These are phyloP conservation scores for Tupaia tana DNA, from an alignment of 2,113 vertebrate genomes.

Conservation along the genomic window DNA sequence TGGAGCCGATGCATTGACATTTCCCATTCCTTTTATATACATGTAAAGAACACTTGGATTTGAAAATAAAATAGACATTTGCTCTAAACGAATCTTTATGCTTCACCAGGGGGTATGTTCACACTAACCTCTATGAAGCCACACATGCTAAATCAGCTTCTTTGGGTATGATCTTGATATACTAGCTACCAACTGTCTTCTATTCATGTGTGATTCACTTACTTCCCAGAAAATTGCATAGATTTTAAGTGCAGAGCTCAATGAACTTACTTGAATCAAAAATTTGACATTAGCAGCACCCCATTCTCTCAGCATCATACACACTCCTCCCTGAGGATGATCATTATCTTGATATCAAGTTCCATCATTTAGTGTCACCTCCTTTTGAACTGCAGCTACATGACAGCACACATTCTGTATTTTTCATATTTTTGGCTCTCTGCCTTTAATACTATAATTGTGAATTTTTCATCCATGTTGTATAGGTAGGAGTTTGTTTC, in stretches of 20 bases:
- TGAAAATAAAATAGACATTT: conserved; percentile 37
- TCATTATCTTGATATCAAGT: neutral
- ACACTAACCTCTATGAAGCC: neutral
- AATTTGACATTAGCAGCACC: neutral
- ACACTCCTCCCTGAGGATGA: neutral
- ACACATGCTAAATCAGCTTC: neutral
- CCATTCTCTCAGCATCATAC: neutral
- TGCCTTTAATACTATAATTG: neutral
- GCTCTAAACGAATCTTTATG: neutral
- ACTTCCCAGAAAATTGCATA: neutral
- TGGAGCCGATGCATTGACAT: neutral
- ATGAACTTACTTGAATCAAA: neutral
- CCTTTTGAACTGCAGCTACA: neutral
- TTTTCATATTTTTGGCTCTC: neutral
- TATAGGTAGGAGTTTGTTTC: neutral
- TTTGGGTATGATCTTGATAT: neutral
- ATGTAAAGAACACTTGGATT: neutral
- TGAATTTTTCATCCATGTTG: conserved; percentile 8
- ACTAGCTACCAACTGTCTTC: neutral
- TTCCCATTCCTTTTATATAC: conserved; percentile 8
- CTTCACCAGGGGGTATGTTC: neutral
- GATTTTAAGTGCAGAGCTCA: neutral
- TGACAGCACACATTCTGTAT: neutral
- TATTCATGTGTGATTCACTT: neutral
- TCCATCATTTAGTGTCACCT: neutral